Evolutionary conservation across 2,888 invertebrate genomes (phyloP).

Genomic region (Mamestra brassicae): DNA sequence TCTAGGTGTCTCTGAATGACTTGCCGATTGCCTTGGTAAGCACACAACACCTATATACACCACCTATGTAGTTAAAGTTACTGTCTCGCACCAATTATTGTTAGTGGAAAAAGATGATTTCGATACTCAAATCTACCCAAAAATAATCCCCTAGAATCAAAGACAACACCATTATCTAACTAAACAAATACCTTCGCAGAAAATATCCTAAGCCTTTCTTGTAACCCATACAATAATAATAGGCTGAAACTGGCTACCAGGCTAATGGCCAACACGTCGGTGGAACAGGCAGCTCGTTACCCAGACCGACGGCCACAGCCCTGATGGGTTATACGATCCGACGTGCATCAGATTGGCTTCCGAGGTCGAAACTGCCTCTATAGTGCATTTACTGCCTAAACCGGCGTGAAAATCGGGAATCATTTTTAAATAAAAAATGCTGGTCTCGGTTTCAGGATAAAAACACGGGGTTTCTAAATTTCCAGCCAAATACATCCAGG

Average conservation of each 20-base stretch:
- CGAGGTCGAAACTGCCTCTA: background rate
- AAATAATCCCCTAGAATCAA: no score
- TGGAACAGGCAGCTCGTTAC: constrained; percentile 12
- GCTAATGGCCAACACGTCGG: constrained; percentile 3
- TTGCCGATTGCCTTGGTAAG: no score
- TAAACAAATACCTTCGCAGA: background rate
- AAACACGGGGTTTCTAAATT: background rate
- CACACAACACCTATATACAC: no score
- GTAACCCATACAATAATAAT: constrained; percentile 1
- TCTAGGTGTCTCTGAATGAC: no score
- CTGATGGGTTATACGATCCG: constrained; percentile 30
- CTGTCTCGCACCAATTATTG: no score
- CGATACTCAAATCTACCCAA: no score
- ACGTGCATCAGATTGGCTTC: constrained; percentile 26
- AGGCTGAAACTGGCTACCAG: constrained; percentile 8
- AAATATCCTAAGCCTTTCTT: background rate
- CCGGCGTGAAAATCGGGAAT: background rate
- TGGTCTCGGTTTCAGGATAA: background rate
- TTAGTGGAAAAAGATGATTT: background rate
- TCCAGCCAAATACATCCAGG: background rate
- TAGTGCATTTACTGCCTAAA: background rate
- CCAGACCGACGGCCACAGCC: constrained; percentile 13
- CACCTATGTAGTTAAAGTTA: background rate
- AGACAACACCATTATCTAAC: no score
- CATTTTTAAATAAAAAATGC: background rate